A percentile compares a stretch with the other conserved stretches of the same genome.
phyloP scores from a whole-genome alignment of 2,888 invertebrate species.

The Pterostichus madidus region DNA sequence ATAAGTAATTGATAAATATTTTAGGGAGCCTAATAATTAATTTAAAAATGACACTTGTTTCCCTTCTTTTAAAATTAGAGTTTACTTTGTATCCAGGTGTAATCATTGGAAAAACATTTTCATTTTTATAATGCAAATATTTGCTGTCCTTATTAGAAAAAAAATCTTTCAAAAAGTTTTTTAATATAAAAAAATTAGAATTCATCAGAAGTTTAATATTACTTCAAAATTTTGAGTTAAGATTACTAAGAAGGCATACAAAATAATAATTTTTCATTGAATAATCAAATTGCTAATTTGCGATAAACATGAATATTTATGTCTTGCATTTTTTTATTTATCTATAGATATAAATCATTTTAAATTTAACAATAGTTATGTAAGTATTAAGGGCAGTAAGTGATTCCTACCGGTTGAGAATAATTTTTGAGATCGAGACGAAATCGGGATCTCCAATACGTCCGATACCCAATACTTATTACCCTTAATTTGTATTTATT shows the following conservation, averaged over 20 bases:
- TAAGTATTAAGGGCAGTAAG: too few relatives aligned
- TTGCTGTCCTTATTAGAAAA: slow-evolving; percentile 24
- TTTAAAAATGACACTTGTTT: too few relatives aligned
- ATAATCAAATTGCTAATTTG: background rate
- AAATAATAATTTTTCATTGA: background rate
- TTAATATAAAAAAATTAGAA: slow-evolving; percentile 44
- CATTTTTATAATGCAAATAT: slow-evolving; percentile 42
- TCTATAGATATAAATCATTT: too few relatives aligned
- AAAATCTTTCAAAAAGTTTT: slow-evolving; percentile 30
- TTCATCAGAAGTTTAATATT: slow-evolving; percentile 27
- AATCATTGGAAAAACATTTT: slow-evolving; percentile 31
- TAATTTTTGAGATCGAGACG: too few relatives aligned
- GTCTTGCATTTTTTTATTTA: too few relatives aligned
- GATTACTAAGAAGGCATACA: slow-evolving; percentile 25
- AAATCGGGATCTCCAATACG: too few relatives aligned
- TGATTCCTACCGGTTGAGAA: too few relatives aligned
- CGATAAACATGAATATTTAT: background rate
- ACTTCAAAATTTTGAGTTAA: slow-evolving; percentile 32
- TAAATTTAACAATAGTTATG: too few relatives aligned
- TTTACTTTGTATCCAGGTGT: slow-evolving; percentile 17
- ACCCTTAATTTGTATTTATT: too few relatives aligned
- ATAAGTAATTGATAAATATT: slow-evolving; percentile 26
- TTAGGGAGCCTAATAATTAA: slow-evolving; percentile 19
- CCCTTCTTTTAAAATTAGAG: slow-evolving; percentile 18
- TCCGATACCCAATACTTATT: too few relatives aligned